phyloP scores from a whole-genome alignment of 2,113 vertebrate genomes.

The Cebus imitator region DNA sequence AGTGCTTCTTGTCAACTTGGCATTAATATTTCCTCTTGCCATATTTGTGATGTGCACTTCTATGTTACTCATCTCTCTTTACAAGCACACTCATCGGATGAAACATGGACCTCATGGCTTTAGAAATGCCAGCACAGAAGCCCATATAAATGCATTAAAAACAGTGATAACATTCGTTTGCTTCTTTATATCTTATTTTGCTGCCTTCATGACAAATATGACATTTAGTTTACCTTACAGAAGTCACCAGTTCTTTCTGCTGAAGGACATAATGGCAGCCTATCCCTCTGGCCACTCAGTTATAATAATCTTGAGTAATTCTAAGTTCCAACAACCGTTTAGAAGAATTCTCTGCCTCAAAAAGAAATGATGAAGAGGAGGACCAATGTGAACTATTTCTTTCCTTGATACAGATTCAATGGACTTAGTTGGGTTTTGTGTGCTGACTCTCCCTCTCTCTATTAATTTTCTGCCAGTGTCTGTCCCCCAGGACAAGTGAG shows the following conservation, averaged over 20 bases:
- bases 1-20: constrained; percentile 57
- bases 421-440: neutral
- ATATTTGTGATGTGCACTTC: constrained; percentile 49
- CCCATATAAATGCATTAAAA: constrained; percentile 52
- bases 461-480: neutral
- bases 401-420: neutral
- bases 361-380: neutral
- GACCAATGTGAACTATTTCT: neutral
- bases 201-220: constrained; percentile 59
- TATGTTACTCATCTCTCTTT: constrained; percentile 54
- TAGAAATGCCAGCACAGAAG: constrained; percentile 40
- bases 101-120: neutral
- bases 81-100: constrained; percentile 22
- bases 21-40: constrained; percentile 27
- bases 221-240: constrained; percentile 25
- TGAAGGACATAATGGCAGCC: constrained; percentile 55
- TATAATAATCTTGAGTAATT: constrained; percentile 62
- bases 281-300: constrained; percentile 42
- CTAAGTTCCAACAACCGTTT: constrained; percentile 56
- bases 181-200: constrained; percentile 70
- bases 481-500: neutral
- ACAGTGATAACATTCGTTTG: constrained; percentile 53
- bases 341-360: constrained; percentile 45
- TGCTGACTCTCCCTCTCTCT: neutral
- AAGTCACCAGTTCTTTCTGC: constrained; percentile 41